A percentile compares a stretch with the other conserved stretches of the same genome.
Evolutionary conservation across 2,888 invertebrate genomes (phyloP).

Genomic region (Mechanitis messenoides): DNA sequence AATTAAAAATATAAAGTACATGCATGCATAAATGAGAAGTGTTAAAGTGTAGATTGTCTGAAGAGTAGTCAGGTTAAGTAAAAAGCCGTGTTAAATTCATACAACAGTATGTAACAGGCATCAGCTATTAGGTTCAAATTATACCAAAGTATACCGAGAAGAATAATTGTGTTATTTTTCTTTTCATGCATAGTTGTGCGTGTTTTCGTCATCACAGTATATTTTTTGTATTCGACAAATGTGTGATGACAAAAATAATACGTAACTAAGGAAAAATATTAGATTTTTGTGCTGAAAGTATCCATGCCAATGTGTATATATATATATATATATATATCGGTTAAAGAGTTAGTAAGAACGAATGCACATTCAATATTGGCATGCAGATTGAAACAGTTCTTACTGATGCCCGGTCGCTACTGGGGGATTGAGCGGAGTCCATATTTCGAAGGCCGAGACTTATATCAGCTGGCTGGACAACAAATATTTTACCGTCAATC

Average conservation of each 20-base stretch:
- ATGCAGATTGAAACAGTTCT: constrained; percentile 59
- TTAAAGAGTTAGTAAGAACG: not conserved
- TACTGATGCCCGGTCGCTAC: constrained; percentile 67
- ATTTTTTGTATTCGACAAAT: no score
- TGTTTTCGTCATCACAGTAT: no score
- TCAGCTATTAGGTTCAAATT: no score
- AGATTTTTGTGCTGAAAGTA: no score
- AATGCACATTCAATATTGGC: constrained; percentile 29
- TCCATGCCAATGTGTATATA: not conserved
- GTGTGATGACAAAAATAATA: no score
- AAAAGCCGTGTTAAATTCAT: not conserved
- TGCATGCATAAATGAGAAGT: constrained; percentile 40
- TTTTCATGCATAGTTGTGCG: no score
- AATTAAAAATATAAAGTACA: constrained; percentile 59
- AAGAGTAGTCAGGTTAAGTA: not conserved
- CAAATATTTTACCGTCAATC: constrained; percentile 22
- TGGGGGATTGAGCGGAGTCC: constrained; percentile 61
- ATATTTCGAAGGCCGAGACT: constrained; percentile 67
- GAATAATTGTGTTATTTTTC: no score
- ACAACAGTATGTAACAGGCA: not conserved
- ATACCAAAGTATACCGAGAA: no score
- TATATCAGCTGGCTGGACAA: constrained; percentile 60
- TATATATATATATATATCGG: not conserved
- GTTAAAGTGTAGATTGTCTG: constrained; percentile 10
- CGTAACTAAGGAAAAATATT: no score